A percentile compares a stretch with the other conserved stretches of the same genome.
Conservation (phyloP, 1,140 invertebrate species). For the Lasioglossum baleicum region DNA sequence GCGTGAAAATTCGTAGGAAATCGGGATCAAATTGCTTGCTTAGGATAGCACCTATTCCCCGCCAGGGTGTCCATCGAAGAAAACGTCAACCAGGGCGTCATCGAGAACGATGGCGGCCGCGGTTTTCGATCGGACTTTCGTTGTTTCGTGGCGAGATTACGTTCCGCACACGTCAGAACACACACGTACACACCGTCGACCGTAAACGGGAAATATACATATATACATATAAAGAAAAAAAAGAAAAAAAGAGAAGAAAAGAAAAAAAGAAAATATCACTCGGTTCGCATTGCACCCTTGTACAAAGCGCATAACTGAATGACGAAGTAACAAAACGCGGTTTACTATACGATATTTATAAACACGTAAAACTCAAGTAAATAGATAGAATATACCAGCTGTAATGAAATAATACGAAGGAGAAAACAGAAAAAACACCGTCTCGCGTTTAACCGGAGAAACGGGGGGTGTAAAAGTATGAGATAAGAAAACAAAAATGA, state of each 20-base stretch:
- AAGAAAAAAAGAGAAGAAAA: no score
- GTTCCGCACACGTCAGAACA: slow-evolving; percentile 38
- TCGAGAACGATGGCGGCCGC: not conserved
- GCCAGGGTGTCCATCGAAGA: no score
- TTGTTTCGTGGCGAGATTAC: slow-evolving; percentile 20
- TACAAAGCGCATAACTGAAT: slow-evolving; percentile 75
- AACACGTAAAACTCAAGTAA: slow-evolving; percentile 71
- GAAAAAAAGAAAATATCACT: slow-evolving; percentile 59
- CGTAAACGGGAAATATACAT: not conserved
- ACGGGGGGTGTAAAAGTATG: not conserved
- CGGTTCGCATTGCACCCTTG: slow-evolving; percentile 73
- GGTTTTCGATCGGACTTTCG: not conserved
- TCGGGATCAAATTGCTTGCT: no score
- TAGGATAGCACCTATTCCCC: no score
- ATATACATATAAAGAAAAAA: no score
- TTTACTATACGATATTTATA: slow-evolving; percentile 74
- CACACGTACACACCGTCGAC: slow-evolving; percentile 9
- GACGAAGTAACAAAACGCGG: slow-evolving; percentile 65
- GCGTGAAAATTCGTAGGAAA: no score
- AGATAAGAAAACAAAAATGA: not conserved
- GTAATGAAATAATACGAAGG: slow-evolving; percentile 69
- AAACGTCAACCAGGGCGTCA: no score
- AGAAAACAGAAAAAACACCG: slow-evolving; percentile 55
- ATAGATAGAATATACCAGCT: slow-evolving; percentile 73
- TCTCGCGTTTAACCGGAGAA: slow-evolving; percentile 49